phyloP scores from a whole-genome alignment of 2,888 invertebrate genomes.

The Lymantria monacha region DNA sequence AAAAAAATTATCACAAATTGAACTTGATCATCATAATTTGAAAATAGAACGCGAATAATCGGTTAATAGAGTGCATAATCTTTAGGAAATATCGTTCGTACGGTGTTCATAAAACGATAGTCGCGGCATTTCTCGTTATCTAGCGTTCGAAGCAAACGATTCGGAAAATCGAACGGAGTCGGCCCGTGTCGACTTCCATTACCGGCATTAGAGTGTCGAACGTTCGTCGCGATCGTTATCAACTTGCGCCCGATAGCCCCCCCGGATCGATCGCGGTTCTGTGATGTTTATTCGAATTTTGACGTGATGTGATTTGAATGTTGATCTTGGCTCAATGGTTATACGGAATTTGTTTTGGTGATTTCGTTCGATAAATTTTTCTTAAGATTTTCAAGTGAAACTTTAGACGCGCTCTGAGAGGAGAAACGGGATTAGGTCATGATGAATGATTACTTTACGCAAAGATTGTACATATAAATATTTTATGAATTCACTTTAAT shows the following conservation, averaged over 20 bases:
- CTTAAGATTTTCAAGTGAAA: too few relatives aligned
- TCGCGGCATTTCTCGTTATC: conserved; percentile 70
- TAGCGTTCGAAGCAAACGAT: conserved; percentile 68
- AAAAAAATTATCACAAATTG: too few relatives aligned
- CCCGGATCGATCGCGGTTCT: conserved; percentile 25
- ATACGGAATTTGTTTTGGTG: too few relatives aligned
- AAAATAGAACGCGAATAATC: conserved; percentile 30
- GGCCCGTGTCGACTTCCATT: conserved; percentile 68
- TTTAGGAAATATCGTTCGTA: conserved; percentile 38
- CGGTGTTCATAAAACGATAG: conserved; percentile 57
- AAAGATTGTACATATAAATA: too few relatives aligned
- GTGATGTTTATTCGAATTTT: conserved; percentile 31
- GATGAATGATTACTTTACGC: too few relatives aligned
- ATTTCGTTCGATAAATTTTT: too few relatives aligned
- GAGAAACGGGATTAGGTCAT: too few relatives aligned
- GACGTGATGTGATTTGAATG: conserved; percentile 27
- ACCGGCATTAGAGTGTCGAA: conserved; percentile 68
- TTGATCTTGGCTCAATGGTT: not conserved
- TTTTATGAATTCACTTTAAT: too few relatives aligned
- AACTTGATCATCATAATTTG: conserved; percentile 20
- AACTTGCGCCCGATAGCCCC: conserved; percentile 23
- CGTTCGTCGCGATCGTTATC: conserved; percentile 41
- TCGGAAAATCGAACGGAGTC: conserved; percentile 75
- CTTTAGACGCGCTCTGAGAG: too few relatives aligned
- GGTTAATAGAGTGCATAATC: conserved; percentile 36